Conservation (phyloP, 1,140 invertebrate genomes). For the Trichomalopsis sarcophagae region DNA sequence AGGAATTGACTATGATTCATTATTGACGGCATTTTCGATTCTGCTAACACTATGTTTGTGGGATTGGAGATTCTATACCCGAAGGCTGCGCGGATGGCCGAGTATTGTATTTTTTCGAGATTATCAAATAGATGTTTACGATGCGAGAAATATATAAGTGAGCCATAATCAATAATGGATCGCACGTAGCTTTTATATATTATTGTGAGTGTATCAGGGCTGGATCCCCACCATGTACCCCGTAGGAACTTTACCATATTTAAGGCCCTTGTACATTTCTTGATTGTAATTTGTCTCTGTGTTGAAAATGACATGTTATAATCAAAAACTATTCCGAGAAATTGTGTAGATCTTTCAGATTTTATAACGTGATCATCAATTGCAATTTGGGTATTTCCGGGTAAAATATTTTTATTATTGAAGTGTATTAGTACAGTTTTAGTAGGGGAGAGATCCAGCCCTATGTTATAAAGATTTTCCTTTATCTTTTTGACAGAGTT, state of each 20-base stretch:
- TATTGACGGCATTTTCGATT: background rate
- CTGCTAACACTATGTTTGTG: background rate
- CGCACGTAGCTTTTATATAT: conserved; percentile 25
- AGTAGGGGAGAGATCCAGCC: background rate
- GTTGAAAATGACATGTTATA: conserved; percentile 18
- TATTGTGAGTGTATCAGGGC: background rate
- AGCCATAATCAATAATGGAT: conserved; percentile 30
- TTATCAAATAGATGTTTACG: background rate
- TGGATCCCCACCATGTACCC: conserved; percentile 24
- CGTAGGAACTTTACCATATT: conserved; percentile 36
- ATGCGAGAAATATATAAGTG: background rate
- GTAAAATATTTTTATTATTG: conserved; percentile 40
- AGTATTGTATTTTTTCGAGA: conserved; percentile 38
- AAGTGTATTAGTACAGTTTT: conserved; percentile 47
- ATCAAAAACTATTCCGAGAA: conserved; percentile 30
- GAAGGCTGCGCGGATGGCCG: conserved; percentile 7
- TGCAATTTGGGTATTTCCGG: conserved; percentile 24
- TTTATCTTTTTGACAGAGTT: conserved; percentile 37
- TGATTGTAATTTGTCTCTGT: background rate
- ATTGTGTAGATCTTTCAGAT: background rate
- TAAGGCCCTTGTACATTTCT: conserved; percentile 1
- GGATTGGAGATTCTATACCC: conserved; percentile 3
- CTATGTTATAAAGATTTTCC: conserved; percentile 8
- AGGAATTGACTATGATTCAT: background rate
- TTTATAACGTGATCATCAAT: conserved; percentile 6